These are phyloP conservation scores for Pseudorhiza aurosa DNA, from an alignment of 30 jellyfish, hydroid and myxozoan genomes.

Conservation along the genomic window DNA sequence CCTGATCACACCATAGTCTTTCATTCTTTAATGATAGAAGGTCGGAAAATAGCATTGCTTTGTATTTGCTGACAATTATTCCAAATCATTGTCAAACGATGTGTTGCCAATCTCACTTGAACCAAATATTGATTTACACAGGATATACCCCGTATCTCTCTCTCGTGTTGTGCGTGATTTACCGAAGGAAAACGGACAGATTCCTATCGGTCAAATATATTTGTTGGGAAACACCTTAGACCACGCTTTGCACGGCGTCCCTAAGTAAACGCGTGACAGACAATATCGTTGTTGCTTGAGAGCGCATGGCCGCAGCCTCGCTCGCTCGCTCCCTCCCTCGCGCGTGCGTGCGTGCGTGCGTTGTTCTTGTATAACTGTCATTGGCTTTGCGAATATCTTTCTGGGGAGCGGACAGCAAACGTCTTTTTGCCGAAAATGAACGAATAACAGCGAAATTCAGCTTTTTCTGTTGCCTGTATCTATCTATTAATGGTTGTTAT, in stretches of 20 bases:
- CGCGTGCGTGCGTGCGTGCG: too few relatives aligned
- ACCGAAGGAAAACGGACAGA: slow-evolving; percentile 20
- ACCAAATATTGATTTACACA: neutral
- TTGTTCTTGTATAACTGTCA: too few relatives aligned
- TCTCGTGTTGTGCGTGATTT: slow-evolving; percentile 26
- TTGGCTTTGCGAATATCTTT: too few relatives aligned
- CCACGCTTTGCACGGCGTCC: slow-evolving; percentile 51
- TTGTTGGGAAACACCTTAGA: neutral
- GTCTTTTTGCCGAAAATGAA: too few relatives aligned
- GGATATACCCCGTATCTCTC: neutral
- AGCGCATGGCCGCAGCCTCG: too few relatives aligned
- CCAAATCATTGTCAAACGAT: slow-evolving; percentile 4
- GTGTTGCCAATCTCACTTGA: slow-evolving; percentile 15
- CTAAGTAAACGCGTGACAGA: slow-evolving; percentile 8
- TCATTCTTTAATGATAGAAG: neutral
- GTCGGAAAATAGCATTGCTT: neutral
- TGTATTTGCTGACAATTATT: neutral
- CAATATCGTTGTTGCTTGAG: too few relatives aligned
- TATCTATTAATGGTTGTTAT: too few relatives aligned
- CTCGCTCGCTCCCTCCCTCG: too few relatives aligned
- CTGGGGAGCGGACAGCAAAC: too few relatives aligned
- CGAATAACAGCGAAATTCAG: too few relatives aligned
- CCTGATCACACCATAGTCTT: too few relatives aligned
- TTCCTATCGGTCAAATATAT: neutral
- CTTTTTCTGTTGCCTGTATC: too few relatives aligned